These are phyloP conservation scores for Cenopis cana DNA, from an alignment of 2,888 invertebrate genomes.

Conservation along the genomic window DNA sequence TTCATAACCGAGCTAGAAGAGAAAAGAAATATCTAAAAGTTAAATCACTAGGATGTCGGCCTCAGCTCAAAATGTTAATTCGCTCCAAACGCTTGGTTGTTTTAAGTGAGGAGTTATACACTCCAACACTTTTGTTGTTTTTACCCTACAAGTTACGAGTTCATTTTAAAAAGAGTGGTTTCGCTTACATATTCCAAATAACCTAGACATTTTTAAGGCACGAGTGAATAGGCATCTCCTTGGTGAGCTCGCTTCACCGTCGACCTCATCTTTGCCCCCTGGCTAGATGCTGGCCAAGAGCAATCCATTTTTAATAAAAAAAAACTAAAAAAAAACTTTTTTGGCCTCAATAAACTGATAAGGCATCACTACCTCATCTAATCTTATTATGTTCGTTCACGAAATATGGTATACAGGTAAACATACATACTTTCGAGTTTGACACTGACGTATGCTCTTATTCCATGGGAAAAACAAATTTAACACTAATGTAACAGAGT, in stretches of 20 bases:
- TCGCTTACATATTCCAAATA: neutral
- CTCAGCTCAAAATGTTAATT: constrained; percentile 25
- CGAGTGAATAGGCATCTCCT: no score
- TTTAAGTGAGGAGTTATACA: constrained; percentile 22
- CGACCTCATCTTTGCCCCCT: no score
- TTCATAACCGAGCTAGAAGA: neutral
- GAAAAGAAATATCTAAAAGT: constrained; percentile 21
- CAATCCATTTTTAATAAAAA: no score
- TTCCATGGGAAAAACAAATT: no score
- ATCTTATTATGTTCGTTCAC: neutral
- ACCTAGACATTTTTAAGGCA: no score
- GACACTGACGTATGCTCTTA: no score
- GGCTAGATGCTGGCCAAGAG: no score
- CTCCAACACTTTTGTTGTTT: constrained; percentile 21
- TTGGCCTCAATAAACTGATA: constrained; percentile 18
- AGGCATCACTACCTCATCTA: neutral
- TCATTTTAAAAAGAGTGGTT: constrained; percentile 14
- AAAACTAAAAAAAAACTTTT: no score
- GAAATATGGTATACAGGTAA: no score
- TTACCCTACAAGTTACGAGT: neutral
- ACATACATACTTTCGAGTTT: no score
- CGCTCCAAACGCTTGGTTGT: neutral
- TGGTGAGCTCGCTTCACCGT: no score
- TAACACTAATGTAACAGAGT: no score
- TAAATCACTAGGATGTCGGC: constrained; percentile 11